Conservation (phyloP, 2,797 vertebrate species). For the Pogonophryne albipinna region DNA sequence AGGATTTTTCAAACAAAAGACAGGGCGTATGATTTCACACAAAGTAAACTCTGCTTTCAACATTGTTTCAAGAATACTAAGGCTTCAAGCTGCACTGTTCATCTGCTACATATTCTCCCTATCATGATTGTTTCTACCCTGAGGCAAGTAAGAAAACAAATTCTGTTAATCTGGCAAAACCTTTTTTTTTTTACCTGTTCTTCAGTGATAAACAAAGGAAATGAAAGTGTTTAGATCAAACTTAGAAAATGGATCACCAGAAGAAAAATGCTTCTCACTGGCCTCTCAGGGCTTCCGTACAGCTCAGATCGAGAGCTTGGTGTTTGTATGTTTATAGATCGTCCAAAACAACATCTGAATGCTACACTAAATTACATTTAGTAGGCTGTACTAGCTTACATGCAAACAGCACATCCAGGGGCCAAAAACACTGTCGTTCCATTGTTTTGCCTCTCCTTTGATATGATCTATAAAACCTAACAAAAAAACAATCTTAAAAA, state of each 20-base stretch:
- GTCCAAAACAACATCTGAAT: not conserved
- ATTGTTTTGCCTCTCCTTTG: not conserved
- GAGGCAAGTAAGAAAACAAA: no score
- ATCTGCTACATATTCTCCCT: not conserved
- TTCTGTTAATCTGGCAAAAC: no score
- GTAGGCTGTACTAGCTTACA: not conserved
- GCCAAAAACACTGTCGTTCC: not conserved
- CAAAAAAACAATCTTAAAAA: not conserved
- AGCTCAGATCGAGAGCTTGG: not conserved
- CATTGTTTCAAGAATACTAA: not conserved
- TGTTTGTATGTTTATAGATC: not conserved
- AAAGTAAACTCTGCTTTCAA: accelerated
- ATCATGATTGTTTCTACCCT: not conserved
- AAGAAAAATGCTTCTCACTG: no score
- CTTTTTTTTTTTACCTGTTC: no score
- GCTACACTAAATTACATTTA: not conserved
- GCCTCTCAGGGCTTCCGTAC: no score
- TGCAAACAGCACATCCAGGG: not conserved
- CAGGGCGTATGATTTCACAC: not conserved
- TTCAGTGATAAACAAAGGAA: no score
- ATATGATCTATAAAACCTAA: not conserved
- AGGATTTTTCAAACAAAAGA: not conserved
- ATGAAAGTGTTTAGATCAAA: no score
- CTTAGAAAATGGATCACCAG: no score
- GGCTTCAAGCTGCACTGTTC: not conserved